phyloP scores from a whole-genome alignment of 2,888 invertebrate genomes.

The Conops quadrifasciatus region DNA sequence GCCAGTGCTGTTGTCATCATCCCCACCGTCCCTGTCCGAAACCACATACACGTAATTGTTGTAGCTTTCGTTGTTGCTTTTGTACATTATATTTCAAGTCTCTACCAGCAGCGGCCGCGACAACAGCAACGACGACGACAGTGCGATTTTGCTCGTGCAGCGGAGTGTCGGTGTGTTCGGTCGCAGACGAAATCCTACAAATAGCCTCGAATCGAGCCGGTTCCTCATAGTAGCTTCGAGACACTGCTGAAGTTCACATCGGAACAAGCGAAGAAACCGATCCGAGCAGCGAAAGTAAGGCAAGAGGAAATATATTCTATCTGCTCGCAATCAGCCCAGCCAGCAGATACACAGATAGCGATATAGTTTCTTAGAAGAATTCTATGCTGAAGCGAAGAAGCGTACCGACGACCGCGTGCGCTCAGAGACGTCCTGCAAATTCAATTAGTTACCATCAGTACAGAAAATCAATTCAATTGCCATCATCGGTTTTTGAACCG shows the following conservation, averaged over 20 bases:
- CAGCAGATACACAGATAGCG: conserved; percentile 12
- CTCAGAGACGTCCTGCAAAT: conserved; percentile 1
- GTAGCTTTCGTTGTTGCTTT: too few species aligned
- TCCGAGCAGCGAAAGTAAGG: conserved; percentile 28
- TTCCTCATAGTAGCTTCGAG: conserved; percentile 49
- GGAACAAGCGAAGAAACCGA: conserved; percentile 16
- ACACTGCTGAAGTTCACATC: conserved; percentile 48
- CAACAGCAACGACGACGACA: too few species aligned
- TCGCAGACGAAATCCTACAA: conserved; percentile 47
- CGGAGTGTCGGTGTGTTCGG: background rate
- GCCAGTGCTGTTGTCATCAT: too few species aligned
- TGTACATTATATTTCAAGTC: too few species aligned
- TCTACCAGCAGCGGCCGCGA: too few species aligned
- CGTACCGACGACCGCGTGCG: background rate
- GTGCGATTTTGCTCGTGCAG: too few species aligned
- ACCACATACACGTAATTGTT: too few species aligned
- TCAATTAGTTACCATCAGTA: conserved; percentile 18
- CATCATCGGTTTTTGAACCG: background rate
- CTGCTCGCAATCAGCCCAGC: conserved; percentile 43
- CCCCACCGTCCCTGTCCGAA: too few species aligned
- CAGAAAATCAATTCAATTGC: conserved; percentile 12
- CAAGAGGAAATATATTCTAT: conserved; percentile 46
- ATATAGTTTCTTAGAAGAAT: conserved; percentile 41
- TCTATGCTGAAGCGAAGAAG: conserved; percentile 39
- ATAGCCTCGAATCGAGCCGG: conserved; percentile 47